Base-by-base conservation (phyloP, 2,888 invertebrate species). In the Sphaerophoria rueppellii region DNA sequence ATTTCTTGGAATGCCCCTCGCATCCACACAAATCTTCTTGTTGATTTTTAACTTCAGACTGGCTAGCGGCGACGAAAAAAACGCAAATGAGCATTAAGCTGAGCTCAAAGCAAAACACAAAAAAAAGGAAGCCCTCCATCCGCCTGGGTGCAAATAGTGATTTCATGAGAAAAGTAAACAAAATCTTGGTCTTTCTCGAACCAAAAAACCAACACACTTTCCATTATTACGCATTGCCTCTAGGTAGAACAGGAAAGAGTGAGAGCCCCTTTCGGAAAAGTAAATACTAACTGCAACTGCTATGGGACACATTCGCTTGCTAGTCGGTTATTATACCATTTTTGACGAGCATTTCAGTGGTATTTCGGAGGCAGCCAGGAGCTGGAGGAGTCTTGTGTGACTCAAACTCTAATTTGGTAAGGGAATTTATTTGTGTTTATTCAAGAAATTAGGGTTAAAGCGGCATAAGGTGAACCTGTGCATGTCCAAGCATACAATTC, bases 81-180 rank as follows among this genome's bases (percentile, higher is more conserved):
- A 73, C 61, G 46, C 76, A 60, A 40, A 40, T 16, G 5, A 14
- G 14, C n/a, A 52, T 16, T 61, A 75, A 46, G 24, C 54, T 24
- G 24, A 24, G 24, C 24, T 24, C 24, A 24, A 43, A 43, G 9
- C 9, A 34, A 43, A 12, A 4, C 54, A 35, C 11, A 37, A 48
- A 40, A 82, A 82, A 83, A 83, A 80, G 80, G 83, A 83, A 80
- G 83, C 83, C 67, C 35, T 74, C 79, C 79, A 61, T 83, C 75
- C 79, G 83, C 80, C 80, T 75, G 67, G 43, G 71, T 67, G 83
- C 75, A 83, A 83, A 83, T 83, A 80, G 74, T 46, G 71, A 83
- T 67, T 83, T 85, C 85, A 85, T 85, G 85, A 81, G 85, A 85
- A 85, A 85, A 71, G 85, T 70, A 81, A 85, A 85, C 76, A 85